Base-by-base conservation (phyloP, 2,797 vertebrate genomes). In the Phoebastria nigripes region DNA sequence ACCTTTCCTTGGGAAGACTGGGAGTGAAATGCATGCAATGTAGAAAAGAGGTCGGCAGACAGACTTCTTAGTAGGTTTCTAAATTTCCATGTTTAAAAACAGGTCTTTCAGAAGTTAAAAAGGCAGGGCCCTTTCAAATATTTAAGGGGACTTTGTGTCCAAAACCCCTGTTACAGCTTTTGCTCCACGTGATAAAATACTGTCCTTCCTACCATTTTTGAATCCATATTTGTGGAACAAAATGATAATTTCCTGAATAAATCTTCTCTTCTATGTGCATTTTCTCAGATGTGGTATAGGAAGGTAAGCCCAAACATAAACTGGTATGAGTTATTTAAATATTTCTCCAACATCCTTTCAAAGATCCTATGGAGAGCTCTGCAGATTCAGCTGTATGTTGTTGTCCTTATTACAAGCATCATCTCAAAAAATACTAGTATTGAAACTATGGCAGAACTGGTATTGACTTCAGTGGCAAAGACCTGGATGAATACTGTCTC, bases 121-220 rank as follows among this genome's bases (percentile, higher is more conserved):
- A 13, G 3, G 3, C 1, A 5, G 3, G 8, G 3, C 0, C 10
- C 5, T 66, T 63, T 61, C 24, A 74, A 69, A 54, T 52, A 67
- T 49, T 69, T 61, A 63, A 71, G 12, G 8, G 9, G 12, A 87
- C 1, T 11, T n/a, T 29, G 2, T 54, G 11, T 37, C 5, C 7
- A 18, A 73, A 73, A 33, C 18, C 1, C 3, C 10, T 65, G 15
- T 25, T 76, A 26, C 33, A 21, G 4, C 9, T 55, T 82, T 91
- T 86, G 7, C 19, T 58, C 15, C 21, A 33, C 2, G 2, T 31
- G 15, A 17, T 52, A 72, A 69, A 77, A 73, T 59, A 49, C 5
- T 67, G 9, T 56, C 9, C 13, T 71, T 82, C 26, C 3, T 49
- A 62, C 6, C 1, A 76, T 61, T 84, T 96, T 95, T 46, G 0